phyloP scores from a whole-genome alignment of 2,888 invertebrate genomes.

The Eupithecia pulchellata region DNA sequence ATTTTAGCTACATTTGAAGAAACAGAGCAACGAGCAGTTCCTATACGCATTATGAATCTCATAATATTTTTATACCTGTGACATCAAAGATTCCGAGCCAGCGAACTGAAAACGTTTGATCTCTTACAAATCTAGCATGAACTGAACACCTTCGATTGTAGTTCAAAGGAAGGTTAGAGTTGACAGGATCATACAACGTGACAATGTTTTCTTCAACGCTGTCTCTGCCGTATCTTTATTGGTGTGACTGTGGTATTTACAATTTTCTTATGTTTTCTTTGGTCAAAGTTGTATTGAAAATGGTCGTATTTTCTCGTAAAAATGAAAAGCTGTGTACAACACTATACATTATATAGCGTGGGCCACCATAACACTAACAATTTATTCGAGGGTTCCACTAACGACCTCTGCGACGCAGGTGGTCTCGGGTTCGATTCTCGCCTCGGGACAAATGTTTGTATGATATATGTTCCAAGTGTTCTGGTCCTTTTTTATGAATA shows the following conservation, averaged over 20 bases:
- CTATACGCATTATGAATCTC: too few species aligned
- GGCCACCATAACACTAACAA: background rate
- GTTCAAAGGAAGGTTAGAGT: background rate
- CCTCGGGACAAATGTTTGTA: too few species aligned
- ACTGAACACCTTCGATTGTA: background rate
- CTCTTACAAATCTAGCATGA: background rate
- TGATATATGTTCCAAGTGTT: too few species aligned
- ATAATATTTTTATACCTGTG: background rate
- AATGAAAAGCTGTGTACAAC: background rate
- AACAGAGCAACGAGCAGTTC: background rate
- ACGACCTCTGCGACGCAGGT: too few species aligned
- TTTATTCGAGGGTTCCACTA: background rate
- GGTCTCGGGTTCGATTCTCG: too few species aligned
- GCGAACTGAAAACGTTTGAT: conserved; percentile 3
- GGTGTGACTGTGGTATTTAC: background rate
- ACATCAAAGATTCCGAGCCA: conserved; percentile 2
- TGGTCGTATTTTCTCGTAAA: background rate
- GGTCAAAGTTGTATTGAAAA: background rate
- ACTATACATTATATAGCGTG: too few species aligned
- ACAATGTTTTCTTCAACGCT: background rate
- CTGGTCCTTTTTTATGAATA: too few species aligned
- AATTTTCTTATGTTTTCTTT: background rate
- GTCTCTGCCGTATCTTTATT: background rate
- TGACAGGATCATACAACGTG: background rate
- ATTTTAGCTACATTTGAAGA: background rate